These are phyloP conservation scores for Hippoglossus stenolepis DNA, from an alignment of 2,113 vertebrate genomes.

Conservation along the genomic window DNA sequence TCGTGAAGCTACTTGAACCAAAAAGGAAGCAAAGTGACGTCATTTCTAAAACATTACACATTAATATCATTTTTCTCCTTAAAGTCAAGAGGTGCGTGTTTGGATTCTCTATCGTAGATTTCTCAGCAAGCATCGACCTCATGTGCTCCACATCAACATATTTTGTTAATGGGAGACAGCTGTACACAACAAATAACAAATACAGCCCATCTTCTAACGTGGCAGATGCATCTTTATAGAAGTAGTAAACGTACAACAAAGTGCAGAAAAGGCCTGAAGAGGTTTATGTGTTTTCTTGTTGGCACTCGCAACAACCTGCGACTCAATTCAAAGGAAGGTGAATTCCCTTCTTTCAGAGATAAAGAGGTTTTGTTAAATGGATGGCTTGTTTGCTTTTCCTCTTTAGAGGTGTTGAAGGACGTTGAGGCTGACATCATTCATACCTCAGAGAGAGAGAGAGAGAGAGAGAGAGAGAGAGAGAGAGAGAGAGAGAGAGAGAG, in stretches of 20 bases:
- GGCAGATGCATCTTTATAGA: constrained; percentile 21
- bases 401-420: constrained; percentile 40
- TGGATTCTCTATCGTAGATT: background rate
- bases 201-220: background rate
- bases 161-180: background rate
- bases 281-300: constrained; percentile 20
- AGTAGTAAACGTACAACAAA: constrained; percentile 26
- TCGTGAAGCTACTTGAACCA: background rate
- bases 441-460: background rate
- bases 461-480: too few species aligned
- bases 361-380: constrained; percentile 31
- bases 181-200: background rate
- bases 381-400: constrained; percentile 42
- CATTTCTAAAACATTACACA: constrained; percentile 3
- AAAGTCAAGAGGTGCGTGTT: background rate
- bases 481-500: too few species aligned
- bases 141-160: background rate
- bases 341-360: constrained; percentile 23
- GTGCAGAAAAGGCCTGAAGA: constrained; percentile 7
- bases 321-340: constrained; percentile 28
- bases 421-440: constrained; percentile 44
- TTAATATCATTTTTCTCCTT: background rate
- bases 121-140: background rate
- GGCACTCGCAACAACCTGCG: constrained; percentile 35
- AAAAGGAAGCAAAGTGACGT: constrained; percentile 20